Evolutionary conservation across 2,888 invertebrate genomes (phyloP).

Genomic region (Sinohyriopsis cumingii): DNA sequence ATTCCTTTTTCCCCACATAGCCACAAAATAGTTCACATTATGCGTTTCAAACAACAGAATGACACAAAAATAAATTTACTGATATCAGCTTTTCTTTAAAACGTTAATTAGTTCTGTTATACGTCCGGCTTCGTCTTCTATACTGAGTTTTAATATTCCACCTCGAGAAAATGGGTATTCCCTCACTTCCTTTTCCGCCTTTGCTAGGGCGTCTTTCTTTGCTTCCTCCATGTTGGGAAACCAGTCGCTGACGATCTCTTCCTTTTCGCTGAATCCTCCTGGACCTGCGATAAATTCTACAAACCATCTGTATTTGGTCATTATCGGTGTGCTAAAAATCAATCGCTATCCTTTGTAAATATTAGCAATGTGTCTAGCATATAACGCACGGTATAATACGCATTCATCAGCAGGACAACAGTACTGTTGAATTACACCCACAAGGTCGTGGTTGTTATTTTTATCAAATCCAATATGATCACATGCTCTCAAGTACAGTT

Average conservation of each 20-base stretch:
- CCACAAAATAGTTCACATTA: too few species aligned
- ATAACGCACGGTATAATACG: too few species aligned
- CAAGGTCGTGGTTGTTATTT: too few species aligned
- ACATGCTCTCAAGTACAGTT: too few species aligned
- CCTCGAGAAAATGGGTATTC: conserved; percentile 38
- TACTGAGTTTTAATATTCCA: conserved; percentile 30
- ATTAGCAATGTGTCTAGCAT: too few species aligned
- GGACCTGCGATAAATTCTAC: conserved; percentile 40
- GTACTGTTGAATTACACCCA: too few species aligned
- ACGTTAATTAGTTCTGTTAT: conserved; percentile 28
- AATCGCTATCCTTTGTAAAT: neutral
- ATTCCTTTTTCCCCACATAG: too few species aligned
- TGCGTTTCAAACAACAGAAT: too few species aligned
- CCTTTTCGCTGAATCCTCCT: conserved; percentile 35
- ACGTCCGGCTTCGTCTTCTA: conserved; percentile 32
- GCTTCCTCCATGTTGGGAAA: conserved; percentile 32
- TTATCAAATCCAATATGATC: too few species aligned
- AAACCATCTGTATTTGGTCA: conserved; percentile 32
- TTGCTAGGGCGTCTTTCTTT: conserved; percentile 23
- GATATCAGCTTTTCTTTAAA: too few species aligned
- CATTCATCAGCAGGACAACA: too few species aligned
- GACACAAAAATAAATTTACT: too few species aligned
- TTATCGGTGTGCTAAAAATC: neutral
- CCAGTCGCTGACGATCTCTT: conserved; percentile 41
- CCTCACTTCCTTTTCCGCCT: conserved; percentile 28